Conservation (phyloP, 2,113 vertebrate species). For the Ornithorhynchus anatinus region DNA sequence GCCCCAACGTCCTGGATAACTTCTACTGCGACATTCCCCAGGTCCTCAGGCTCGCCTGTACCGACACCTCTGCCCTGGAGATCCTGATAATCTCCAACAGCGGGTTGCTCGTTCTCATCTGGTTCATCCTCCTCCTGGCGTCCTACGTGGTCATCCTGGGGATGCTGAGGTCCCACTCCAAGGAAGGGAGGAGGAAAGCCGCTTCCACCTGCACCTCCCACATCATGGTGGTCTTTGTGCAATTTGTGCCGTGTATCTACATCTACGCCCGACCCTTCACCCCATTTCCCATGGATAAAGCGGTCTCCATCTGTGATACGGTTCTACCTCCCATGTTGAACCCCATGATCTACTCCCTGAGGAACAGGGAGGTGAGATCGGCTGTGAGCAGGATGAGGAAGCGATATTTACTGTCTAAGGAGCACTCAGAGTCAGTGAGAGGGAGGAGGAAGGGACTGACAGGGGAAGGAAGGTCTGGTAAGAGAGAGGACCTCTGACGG, state of each 20-base stretch:
- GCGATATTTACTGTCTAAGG: background rate
- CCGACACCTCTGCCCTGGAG: background rate
- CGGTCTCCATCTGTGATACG: slow-evolving; percentile 6
- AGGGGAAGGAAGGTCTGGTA: no score
- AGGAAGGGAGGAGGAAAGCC: background rate
- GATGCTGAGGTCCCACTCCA: background rate
- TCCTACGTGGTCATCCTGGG: background rate
- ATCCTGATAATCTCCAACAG: slow-evolving; percentile 12
- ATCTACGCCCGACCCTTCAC: background rate
- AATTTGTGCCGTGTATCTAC: background rate
- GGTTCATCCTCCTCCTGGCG: background rate
- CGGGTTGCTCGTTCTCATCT: background rate
- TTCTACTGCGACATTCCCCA: slow-evolving; percentile 32
- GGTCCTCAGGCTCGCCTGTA: slow-evolving; percentile 19
- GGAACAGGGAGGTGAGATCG: slow-evolving; percentile 24
- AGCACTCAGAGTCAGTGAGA: no score
- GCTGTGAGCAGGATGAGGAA: slow-evolving; percentile 14
- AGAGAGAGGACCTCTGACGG: no score
- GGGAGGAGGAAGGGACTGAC: no score
- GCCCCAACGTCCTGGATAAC: slow-evolving; percentile 25
- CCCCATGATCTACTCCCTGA: slow-evolving; percentile 33
- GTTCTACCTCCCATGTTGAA: slow-evolving; percentile 21
- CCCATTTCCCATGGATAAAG: background rate
- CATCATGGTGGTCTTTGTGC: background rate
- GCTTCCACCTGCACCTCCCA: background rate